Evolutionary conservation across 2,888 invertebrate species (phyloP), one percentile per base, ranked within the genome.

Genomic region (Dicyrtomina minuta): DNA sequence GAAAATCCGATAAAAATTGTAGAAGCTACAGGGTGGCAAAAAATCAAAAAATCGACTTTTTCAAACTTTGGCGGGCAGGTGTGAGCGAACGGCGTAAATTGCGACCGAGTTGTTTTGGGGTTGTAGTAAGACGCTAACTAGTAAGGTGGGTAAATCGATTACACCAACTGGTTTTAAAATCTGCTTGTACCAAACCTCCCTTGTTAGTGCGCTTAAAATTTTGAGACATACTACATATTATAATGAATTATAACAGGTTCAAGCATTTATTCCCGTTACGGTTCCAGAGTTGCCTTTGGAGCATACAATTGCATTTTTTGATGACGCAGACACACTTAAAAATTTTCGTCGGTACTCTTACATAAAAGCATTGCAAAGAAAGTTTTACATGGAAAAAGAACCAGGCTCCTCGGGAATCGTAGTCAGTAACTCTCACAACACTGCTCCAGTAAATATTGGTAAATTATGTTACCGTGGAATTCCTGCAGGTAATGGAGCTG

Each of bases 321-420:
- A 65, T 33, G 64, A 65, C 24, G 39, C 39, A 0, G 53, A 65
- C 24, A 53, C 64, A 4, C 20, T 65, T 2, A 39, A 51, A 22
- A 53, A 65, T 33, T 22, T 65, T 12, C 64, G 64, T n/a, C 53
- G 64, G 12, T 65, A 65, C n/a, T 33, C 64, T 12, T 65, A 27
- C 22, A 39, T 51, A 0, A 65, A 55, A 53, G 64, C 17, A 22
- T 20, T 65, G 17, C 49, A 53, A 43, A 17, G 33, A 13, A 20
- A 41, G 39, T 65, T 53, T 39, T 20, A 39, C 13, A 2, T 24
- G 20, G 27, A 51, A 8, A 17, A n/a, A 4, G 44, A 33, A 10
- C 1, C 15, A n/a, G 20, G 53, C 53, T 12, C 56, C n/a, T 12
- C 15, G 10, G 64, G 64, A 20, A 24, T 65, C 2, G 55, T 65